Evolutionary conservation across 1,140 invertebrate genomes (phyloP).

Genomic region (Uloborus diversus): DNA sequence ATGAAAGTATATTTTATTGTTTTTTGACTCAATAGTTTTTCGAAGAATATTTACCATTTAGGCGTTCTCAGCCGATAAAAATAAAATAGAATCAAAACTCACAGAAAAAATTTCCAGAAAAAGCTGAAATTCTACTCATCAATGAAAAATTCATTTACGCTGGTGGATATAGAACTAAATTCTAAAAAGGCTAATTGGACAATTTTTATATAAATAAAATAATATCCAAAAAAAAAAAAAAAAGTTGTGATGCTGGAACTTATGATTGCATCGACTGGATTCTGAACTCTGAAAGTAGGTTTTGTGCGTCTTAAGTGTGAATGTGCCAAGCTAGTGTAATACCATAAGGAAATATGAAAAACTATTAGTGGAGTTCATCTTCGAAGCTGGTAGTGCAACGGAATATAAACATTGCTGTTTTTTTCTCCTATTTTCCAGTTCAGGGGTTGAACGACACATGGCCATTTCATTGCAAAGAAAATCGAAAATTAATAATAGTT

Average conservation of each 20-base stretch:
- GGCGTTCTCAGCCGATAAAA: no score
- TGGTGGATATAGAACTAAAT: slow-evolving; percentile 21
- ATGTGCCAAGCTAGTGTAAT: slow-evolving; percentile 47
- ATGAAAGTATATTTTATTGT: no score
- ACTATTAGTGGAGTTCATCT: slow-evolving; percentile 11
- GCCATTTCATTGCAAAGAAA: slow-evolving; percentile 10
- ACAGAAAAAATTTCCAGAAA: background rate
- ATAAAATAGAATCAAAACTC: no score
- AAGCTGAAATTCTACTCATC: background rate
- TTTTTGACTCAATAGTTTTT: background rate
- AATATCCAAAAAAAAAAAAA: slow-evolving; percentile 31
- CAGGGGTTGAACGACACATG: slow-evolving; percentile 6
- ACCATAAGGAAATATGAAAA: background rate
- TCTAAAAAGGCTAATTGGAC: slow-evolving; percentile 18
- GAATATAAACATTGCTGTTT: slow-evolving; percentile 7
- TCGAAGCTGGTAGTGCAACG: background rate
- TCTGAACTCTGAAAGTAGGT: slow-evolving; percentile 16
- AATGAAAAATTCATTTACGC: slow-evolving; percentile 1
- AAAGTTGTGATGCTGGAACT: background rate
- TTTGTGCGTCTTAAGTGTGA: slow-evolving; percentile 24
- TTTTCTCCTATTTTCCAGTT: slow-evolving; percentile 26
- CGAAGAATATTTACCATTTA: background rate
- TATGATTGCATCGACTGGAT: background rate
- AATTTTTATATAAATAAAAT: slow-evolving; percentile 20
- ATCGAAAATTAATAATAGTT: slow-evolving; percentile 19